phyloP scores from a whole-genome alignment of 2,888 invertebrate species.

The Pheosia tremula region DNA sequence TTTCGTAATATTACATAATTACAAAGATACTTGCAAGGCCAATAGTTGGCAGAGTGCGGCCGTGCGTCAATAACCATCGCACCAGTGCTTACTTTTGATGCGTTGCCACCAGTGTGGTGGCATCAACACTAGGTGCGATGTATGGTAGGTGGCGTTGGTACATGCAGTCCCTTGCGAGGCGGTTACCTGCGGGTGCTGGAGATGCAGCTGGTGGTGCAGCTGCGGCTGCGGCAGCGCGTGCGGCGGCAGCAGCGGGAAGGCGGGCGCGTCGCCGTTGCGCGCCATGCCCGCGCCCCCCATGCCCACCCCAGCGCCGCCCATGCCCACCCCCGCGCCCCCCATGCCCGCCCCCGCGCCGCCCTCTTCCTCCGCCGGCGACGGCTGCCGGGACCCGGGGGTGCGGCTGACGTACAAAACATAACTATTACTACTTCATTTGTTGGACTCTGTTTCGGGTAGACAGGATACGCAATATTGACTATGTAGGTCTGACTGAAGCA shows the following conservation, averaged over 20 bases:
- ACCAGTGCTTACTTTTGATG: too few species aligned
- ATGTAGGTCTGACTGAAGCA: too few species aligned
- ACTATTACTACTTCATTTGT: conserved; percentile 7
- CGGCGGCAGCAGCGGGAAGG: conserved; percentile 76
- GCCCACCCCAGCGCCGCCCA: conserved; percentile 5
- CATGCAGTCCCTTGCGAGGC: too few species aligned
- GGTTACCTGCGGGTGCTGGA: conserved; percentile 74
- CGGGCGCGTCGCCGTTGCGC: conserved; percentile 75
- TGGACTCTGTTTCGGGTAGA: not conserved
- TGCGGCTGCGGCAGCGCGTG: conserved; percentile 76
- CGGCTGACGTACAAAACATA: conserved; percentile 85
- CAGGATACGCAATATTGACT: not conserved
- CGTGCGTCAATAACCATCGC: too few species aligned
- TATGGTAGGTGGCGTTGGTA: too few species aligned
- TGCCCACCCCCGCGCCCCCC: conserved; percentile 86
- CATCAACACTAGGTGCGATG: too few species aligned
- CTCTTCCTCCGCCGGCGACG: conserved; percentile 95
- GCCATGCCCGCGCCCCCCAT: conserved; percentile 40
- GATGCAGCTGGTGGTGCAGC: conserved; percentile 75
- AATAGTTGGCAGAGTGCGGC: too few species aligned
- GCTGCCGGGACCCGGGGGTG: conserved; percentile 95
- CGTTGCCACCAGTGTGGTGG: too few species aligned
- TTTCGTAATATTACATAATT: too few species aligned
- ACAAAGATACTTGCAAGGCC: too few species aligned
- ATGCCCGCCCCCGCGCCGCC: conserved; percentile 82